Conservation (phyloP, 23 tunicate species). For the Botrylloides violaceus region DNA sequence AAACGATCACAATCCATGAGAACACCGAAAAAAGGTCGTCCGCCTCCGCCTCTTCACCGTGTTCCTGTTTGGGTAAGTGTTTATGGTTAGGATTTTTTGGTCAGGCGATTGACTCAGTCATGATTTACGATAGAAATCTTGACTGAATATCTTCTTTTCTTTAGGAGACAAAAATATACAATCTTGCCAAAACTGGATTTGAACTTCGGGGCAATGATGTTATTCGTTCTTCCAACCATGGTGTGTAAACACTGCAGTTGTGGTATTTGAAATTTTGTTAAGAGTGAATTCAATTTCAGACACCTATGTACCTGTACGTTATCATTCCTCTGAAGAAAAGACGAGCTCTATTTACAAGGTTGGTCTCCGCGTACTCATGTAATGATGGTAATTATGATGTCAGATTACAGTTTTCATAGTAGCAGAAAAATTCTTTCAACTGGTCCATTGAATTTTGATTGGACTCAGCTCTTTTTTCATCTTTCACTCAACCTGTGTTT, state of each 20-base stretch:
- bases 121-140: neutral
- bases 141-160: neutral
- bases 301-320: constrained; percentile 1
- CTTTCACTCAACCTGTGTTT: too few species aligned
- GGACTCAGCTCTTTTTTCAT: too few species aligned
- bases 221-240: neutral
- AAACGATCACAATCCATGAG: constrained; percentile 24
- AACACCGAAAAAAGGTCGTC: constrained; percentile 21
- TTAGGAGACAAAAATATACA: constrained; percentile 58
- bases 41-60: constrained; percentile 60
- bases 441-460: too few species aligned
- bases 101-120: neutral
- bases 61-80: constrained; percentile 39
- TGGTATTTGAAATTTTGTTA: too few species aligned
- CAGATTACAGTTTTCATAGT: too few species aligned
- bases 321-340: constrained; percentile 16
- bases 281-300: neutral
- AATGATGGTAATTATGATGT: too few species aligned
- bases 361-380: too few species aligned
- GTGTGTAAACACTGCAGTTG: neutral
- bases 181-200: constrained; percentile 48
- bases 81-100: too few species aligned
- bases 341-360: constrained; percentile 20
- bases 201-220: constrained; percentile 24
- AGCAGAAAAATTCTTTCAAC: too few species aligned